phyloP scores from a whole-genome alignment of 2,797 vertebrate species.

The Thamnophis elegans region DNA sequence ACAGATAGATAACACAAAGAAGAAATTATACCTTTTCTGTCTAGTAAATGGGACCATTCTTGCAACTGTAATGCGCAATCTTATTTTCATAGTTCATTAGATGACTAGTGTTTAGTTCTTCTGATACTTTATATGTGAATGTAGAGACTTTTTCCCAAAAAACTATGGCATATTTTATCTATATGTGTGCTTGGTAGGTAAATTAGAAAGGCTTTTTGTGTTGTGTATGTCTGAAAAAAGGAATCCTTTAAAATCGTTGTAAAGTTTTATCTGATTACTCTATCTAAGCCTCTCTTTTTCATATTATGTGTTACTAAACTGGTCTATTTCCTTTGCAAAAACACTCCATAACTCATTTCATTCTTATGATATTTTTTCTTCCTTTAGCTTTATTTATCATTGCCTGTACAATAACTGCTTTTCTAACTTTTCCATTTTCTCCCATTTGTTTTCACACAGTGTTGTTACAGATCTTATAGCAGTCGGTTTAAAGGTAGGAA shows the following conservation, averaged over 20 bases:
- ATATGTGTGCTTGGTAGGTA: background rate
- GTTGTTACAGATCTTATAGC: slow-evolving; percentile 69
- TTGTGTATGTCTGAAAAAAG: background rate
- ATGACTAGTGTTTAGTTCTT: background rate
- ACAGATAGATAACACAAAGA: background rate
- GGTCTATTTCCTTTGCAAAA: slow-evolving; percentile 60
- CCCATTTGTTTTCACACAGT: slow-evolving; percentile 66
- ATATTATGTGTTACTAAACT: slow-evolving; percentile 42
- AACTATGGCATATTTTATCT: background rate
- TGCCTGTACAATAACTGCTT: slow-evolving; percentile 60
- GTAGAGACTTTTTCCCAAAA: background rate
- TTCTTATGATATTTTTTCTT: slow-evolving; percentile 61
- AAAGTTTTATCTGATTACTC: slow-evolving; percentile 26
- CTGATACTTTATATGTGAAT: background rate
- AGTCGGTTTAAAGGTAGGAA: slow-evolving; percentile 70
- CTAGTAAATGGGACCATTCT: background rate
- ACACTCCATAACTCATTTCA: slow-evolving; percentile 46
- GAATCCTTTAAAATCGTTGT: background rate
- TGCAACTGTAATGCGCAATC: background rate
- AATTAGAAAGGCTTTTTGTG: background rate
- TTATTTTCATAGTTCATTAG: background rate
- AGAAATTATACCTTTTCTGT: background rate
- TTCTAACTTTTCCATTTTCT: slow-evolving; percentile 69
- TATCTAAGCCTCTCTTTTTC: slow-evolving; percentile 41
- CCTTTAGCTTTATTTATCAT: slow-evolving; percentile 58